These are phyloP conservation scores for Masnerella sp. DNA, from an alignment of 2,888 invertebrate genomes.

Conservation along the genomic window DNA sequence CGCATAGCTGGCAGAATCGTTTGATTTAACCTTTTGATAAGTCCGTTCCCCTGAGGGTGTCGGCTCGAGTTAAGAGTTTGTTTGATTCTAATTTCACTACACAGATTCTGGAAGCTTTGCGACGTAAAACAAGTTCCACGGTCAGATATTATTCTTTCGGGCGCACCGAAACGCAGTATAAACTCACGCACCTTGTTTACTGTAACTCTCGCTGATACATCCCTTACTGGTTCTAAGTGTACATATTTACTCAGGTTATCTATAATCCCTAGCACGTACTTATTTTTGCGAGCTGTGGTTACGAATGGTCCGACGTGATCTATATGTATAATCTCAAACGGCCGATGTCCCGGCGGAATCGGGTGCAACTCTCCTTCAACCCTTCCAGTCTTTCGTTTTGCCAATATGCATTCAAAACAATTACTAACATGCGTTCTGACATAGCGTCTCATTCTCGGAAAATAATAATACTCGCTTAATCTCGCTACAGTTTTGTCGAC, in stretches of 20 bases:
- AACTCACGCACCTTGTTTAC: neutral
- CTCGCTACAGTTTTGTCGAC: neutral
- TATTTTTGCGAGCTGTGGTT: neutral
- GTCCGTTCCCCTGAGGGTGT: constrained; percentile 56
- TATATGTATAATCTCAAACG: constrained; percentile 5
- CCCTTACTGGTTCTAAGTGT: constrained; percentile 33
- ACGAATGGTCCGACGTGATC: constrained; percentile 51
- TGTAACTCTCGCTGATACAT: neutral
- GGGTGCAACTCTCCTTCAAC: constrained; percentile 54
- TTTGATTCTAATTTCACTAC: neutral
- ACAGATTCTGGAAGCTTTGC: neutral
- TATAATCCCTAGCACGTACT: constrained; percentile 13
- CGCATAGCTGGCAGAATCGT: constrained; percentile 23
- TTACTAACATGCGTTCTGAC: neutral
- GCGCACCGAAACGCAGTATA: constrained; percentile 10
- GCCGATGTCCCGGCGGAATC: constrained; percentile 45
- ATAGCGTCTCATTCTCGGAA: neutral
- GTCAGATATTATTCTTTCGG: constrained; percentile 1
- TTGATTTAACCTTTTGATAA: constrained; percentile 53
- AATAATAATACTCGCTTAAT: neutral
- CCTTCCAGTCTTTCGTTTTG: constrained; percentile 45
- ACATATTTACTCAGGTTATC: constrained; percentile 17
- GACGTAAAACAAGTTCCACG: neutral
- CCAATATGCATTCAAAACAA: constrained; percentile 46
- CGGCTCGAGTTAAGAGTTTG: constrained; percentile 17